Conservation (phyloP, 2,888 invertebrate genomes). For the Leptarthrus brevirostris region DNA sequence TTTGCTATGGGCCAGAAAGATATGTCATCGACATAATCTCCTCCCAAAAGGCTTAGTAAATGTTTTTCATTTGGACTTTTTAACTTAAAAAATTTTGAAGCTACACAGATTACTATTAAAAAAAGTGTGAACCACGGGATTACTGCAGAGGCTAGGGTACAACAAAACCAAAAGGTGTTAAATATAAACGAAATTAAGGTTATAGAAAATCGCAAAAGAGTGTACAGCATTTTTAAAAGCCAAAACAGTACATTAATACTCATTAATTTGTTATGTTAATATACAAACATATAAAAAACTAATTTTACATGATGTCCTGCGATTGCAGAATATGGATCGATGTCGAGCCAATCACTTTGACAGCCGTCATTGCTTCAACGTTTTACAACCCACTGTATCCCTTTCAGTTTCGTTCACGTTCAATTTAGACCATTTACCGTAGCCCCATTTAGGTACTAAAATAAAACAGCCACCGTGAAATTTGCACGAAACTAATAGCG, state of each 20-base stretch:
- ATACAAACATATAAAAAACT: constrained; percentile 1
- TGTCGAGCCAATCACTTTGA: constrained; percentile 6
- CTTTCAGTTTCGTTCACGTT: neutral
- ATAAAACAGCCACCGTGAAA: no score
- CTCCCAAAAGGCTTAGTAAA: constrained; percentile 61
- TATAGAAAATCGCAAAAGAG: constrained; percentile 63
- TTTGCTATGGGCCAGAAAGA: constrained; percentile 66
- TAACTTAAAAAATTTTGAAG: constrained; percentile 65
- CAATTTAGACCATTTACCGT: no score
- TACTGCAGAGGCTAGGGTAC: constrained; percentile 63
- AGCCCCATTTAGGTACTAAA: no score
- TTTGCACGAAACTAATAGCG: no score
- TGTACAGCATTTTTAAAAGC: constrained; percentile 64
- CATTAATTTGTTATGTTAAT: constrained; percentile 44
- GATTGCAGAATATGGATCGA: constrained; percentile 21
- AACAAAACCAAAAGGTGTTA: constrained; percentile 65
- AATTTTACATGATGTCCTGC: constrained; percentile 15
- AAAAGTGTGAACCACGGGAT: constrained; percentile 65
- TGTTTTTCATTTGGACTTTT: constrained; percentile 64
- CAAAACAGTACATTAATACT: constrained; percentile 48
- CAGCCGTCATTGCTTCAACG: neutral
- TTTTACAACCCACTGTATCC: neutral
- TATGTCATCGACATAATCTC: constrained; percentile 61
- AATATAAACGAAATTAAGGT: constrained; percentile 63
- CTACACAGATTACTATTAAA: constrained; percentile 63